Evolutionary conservation across 2,797 vertebrate genomes (phyloP).

Genomic region (Lepilemur ruficaudatus): DNA sequence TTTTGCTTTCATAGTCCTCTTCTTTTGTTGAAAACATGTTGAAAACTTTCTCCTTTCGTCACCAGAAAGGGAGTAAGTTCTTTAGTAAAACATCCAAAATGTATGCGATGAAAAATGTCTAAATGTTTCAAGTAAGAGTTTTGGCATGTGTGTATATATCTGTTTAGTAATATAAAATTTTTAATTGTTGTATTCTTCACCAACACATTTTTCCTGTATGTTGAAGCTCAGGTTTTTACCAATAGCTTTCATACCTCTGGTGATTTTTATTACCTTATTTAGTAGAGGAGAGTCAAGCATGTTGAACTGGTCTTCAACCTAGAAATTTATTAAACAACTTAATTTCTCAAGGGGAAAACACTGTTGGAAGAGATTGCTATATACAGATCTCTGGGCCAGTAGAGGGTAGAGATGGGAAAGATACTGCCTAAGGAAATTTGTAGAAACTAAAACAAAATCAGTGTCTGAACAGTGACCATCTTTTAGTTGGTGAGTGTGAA

Average conservation of each 20-base stretch:
- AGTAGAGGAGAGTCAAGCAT: slow-evolving; percentile 42
- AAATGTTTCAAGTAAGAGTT: slow-evolving; percentile 17
- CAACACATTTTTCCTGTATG: slow-evolving; percentile 8
- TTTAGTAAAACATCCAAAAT: slow-evolving; percentile 45
- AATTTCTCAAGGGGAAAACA: slow-evolving; percentile 31
- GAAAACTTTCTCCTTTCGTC: not conserved
- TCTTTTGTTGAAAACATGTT: slow-evolving; percentile 50
- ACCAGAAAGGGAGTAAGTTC: not conserved
- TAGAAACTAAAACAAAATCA: slow-evolving; percentile 30
- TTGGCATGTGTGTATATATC: not conserved
- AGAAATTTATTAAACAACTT: slow-evolving; percentile 57
- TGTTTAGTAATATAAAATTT: slow-evolving; percentile 20
- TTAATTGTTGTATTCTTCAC: slow-evolving; percentile 1
- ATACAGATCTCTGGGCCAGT: not conserved
- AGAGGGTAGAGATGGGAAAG: not conserved
- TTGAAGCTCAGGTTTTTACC: slow-evolving; percentile 43
- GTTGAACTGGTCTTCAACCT: slow-evolving; percentile 47
- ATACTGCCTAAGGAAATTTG: not conserved
- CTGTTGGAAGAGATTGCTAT: not conserved
- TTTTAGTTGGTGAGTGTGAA: not conserved
- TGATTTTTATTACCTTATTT: slow-evolving; percentile 66
- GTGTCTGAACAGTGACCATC: not conserved
- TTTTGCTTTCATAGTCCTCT: slow-evolving; percentile 31
- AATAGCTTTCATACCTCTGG: slow-evolving; percentile 16
- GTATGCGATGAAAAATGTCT: slow-evolving; percentile 27